These are phyloP conservation scores for Xanthia togata DNA, from an alignment of 2,888 invertebrate species.

Conservation along the genomic window DNA sequence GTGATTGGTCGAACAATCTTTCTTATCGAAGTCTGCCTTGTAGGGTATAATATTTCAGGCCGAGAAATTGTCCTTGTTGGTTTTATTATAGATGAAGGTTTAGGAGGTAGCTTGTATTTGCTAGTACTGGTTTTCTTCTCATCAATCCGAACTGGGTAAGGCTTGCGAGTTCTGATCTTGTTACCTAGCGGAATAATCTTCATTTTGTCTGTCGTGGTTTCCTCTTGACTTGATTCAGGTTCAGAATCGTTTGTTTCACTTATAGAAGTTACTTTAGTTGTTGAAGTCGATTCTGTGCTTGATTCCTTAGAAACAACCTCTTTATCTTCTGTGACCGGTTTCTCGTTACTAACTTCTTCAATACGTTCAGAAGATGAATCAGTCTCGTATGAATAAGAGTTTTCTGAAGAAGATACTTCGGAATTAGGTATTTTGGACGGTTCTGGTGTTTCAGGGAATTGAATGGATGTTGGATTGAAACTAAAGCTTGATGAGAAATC, in stretches of 20 bases:
- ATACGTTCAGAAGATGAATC: conserved; percentile 77
- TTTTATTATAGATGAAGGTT: conserved; percentile 76
- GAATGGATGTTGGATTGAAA: conserved; percentile 82
- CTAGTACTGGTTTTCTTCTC: conserved; percentile 78
- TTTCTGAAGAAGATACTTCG: conserved; percentile 73
- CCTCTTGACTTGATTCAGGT: conserved; percentile 77
- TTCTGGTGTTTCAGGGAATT: conserved; percentile 75
- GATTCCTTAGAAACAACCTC: conserved; percentile 69
- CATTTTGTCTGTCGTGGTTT: conserved; percentile 76
- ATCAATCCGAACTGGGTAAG: conserved; percentile 81
- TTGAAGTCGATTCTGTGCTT: conserved; percentile 69
- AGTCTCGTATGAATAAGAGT: conserved; percentile 78
- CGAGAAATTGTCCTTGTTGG: conserved; percentile 81
- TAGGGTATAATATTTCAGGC: conserved; percentile 82
- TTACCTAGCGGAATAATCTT: conserved; percentile 77
- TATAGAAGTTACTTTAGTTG: conserved; percentile 64
- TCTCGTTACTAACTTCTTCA: conserved; percentile 72
- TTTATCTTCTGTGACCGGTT: conserved; percentile 69
- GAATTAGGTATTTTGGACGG: conserved; percentile 71
- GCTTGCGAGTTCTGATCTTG: conserved; percentile 84
- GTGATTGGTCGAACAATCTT: conserved; percentile 80
- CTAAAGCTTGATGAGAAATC: conserved; percentile 86
- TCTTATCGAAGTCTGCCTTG: conserved; percentile 77
- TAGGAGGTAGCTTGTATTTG: conserved; percentile 78
- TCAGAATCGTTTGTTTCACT: conserved; percentile 70